phyloP scores from a whole-genome alignment of 1,140 invertebrate species.

The Drosophila melanogaster region Release_6_plus_ISO1_MT NT_033777.3:27405001-27405500 shows the following conservation, averaged over 20 bases:
- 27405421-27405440: slow-evolving; percentile 83
- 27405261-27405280: not conserved
- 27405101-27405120: slow-evolving; percentile 51
- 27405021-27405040: slow-evolving; percentile 1
- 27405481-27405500: slow-evolving; percentile 78
- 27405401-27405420: slow-evolving; percentile 23
- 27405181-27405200: slow-evolving; percentile 81
- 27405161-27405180: slow-evolving; percentile 82
- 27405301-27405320: slow-evolving; percentile 50
- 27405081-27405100: slow-evolving; percentile 50
- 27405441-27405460: slow-evolving; percentile 81
- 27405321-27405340: slow-evolving; percentile 31
- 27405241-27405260: not conserved
- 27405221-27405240: slow-evolving; percentile 10
- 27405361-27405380: not conserved
- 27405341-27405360: slow-evolving; percentile 3
- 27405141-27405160: slow-evolving; percentile 81
- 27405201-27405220: slow-evolving; percentile 66
- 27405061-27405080: slow-evolving; percentile 55
- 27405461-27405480: slow-evolving; percentile 82
- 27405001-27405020: slow-evolving; percentile 1
- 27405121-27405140: slow-evolving; percentile 2
- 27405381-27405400: slow-evolving; percentile 23
- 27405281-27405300: slow-evolving; percentile 6
- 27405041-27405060: slow-evolving; percentile 19